Base-by-base conservation (phyloP, 2,888 invertebrate species). In the Andrena fulva region DNA sequence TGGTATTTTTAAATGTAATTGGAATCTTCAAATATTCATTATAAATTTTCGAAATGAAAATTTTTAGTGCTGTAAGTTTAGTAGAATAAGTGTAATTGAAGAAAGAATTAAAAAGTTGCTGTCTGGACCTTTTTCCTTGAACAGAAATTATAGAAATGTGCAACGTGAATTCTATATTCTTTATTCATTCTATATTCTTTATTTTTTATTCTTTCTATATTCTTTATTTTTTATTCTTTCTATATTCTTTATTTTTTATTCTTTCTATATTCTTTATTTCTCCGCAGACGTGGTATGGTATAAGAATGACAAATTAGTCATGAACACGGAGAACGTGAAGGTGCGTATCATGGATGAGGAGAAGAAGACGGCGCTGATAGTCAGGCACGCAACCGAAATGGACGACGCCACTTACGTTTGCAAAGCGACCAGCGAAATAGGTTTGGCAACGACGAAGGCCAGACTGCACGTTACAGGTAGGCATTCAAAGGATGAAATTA, bases 381-480 rank as follows among this genome's bases (percentile, higher is more conserved):
- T 98, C 82, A 94, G 95, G 73, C 95, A 95, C 89, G 96, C 95
- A 0, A 95, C 95, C 0, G 95, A 95, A 80, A 96, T 96, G 74
- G 95, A 97, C 90, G 96, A 96, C 87, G 98, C 98, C 33, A 95
- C 95, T 71, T 98, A 98, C 90, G 95, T 96, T 87, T 98, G 98
- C 93, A 98, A 97, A 94, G 97, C 98, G 10, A 96, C 96, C 20
- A 98, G 98, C 93, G 97, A 97, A 90, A 96, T 97, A 78, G 98
- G 98, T 66, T 96, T 97, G 94, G 97, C 96, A 35, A 95, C 96
- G 68, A 97, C 97, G 1, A 97, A 97, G 94, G 97, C 97, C 7
- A 97, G 96, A 93, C 94, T 98, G 62, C 96, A 96, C 91, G 96
- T 98, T 60, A 93, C 94, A 62, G 93, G 95, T 95, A 91, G 81